Base-by-base conservation (phyloP, 2,888 invertebrate genomes). In the Drosophila falleni region DNA sequence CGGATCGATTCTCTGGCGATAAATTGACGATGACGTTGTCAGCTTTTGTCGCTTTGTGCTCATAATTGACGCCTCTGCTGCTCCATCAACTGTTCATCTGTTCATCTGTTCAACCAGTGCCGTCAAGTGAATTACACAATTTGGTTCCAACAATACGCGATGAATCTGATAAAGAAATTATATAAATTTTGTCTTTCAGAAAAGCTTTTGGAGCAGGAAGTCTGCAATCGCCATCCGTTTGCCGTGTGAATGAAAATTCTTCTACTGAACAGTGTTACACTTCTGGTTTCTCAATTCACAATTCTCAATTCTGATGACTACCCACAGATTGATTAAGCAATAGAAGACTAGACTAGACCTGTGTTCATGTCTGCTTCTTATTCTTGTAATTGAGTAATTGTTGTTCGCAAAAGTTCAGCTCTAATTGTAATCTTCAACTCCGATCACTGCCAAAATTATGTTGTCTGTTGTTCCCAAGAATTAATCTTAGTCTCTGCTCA, bases 121-220 rank as follows among this genome's bases (percentile, higher is more conserved):
- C 66, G 66, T 56, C 49, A 71, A 74, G 74, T 73, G 87, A 81
- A 84, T 84, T 87, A 84, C 65, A 80, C 80, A 81, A 84, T 81
- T 84, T 83, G 44, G 59, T 72, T 31, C 46, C 64, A 75, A 87
- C 87, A 84, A 84, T 72, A 71, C 61, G 65, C 69, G 54, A 47
- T 71, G 54, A 74, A 80, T 81, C 87, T 75, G 85, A 84, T 84
- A 81, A 87, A 69, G 67, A 87, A 84, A 84, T 84, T 84, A 84
- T 78, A 87, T 81, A 81, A 87, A 84, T 80, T 81, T 75, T 80
- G 78, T 68, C 63, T 71, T 64, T 87, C 62, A 78, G 80, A 87
- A 77, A 73, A 84, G 81, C 77, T 73, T 67, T 72, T 55, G 64
- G 62, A 64, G 41, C 80, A 85, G 87, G 84, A 87, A 84, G 87